These are phyloP conservation scores for Stenodera caucasica DNA, from an alignment of 2,888 invertebrate genomes.

Conservation along the genomic window DNA sequence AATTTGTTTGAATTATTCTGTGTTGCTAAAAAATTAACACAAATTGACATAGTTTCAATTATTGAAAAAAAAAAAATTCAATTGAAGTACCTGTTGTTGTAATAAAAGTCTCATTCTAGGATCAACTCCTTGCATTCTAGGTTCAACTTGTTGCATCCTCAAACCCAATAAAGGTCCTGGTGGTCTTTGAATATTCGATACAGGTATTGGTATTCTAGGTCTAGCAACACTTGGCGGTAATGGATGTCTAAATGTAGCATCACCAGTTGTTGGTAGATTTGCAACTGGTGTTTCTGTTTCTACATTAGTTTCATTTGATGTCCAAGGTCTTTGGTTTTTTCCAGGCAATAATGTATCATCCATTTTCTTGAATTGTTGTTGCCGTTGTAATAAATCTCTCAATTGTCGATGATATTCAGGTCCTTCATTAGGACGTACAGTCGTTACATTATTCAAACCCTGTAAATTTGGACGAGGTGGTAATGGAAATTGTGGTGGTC, in stretches of 20 bases:
- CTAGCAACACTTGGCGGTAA: conserved; percentile 63
- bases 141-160: conserved; percentile 52
- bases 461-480: conserved; percentile 35
- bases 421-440: conserved; percentile 44
- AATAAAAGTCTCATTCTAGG: conserved; percentile 58
- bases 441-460: conserved; percentile 32
- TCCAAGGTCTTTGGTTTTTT: conserved; percentile 60
- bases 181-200: conserved; percentile 44
- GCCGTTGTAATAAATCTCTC: conserved; percentile 77
- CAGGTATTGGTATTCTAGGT: conserved; percentile 56
- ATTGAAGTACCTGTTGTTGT: conserved; percentile 52
- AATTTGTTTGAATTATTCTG: conserved; percentile 24
- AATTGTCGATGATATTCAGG: conserved; percentile 74
- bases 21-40: conserved; percentile 25
- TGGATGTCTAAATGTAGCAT: conserved; percentile 71
- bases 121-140: conserved; percentile 53
- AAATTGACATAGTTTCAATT: background rate
- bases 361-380: conserved; percentile 66
- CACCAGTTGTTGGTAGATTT: conserved; percentile 52
- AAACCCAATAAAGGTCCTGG: conserved; percentile 42
- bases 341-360: conserved; percentile 54
- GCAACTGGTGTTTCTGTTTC: conserved; percentile 42
- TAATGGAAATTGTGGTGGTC: conserved; percentile 59
- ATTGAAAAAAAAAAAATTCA: conserved; percentile 15
- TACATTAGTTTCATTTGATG: conserved; percentile 49